phyloP scores from a whole-genome alignment of 2,113 vertebrate species.

The Vicugna pacos region DNA sequence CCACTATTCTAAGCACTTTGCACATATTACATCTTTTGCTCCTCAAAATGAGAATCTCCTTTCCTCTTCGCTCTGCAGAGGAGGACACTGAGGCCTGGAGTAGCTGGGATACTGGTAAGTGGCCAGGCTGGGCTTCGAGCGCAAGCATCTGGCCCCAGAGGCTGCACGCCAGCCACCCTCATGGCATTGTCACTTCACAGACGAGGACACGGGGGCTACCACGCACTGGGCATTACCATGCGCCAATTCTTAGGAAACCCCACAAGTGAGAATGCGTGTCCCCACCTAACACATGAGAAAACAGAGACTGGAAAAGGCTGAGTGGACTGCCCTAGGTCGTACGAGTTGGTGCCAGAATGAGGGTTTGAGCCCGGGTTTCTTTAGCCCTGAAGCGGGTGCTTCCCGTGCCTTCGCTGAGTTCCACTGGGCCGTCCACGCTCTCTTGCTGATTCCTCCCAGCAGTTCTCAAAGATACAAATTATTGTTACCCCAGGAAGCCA shows the following conservation, averaged over 20 bases:
- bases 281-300: no score
- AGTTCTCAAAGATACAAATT: not conserved
- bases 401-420: no score
- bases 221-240: no score
- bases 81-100: not conserved
- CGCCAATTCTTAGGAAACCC: no score
- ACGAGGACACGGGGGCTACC: no score
- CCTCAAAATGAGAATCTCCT: not conserved
- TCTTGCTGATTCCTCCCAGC: not conserved
- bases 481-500: not conserved
- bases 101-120: not conserved
- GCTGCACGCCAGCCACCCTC: accelerated
- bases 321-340: no score
- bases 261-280: no score
- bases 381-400: no score
- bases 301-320: no score
- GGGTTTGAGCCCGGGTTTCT: no score
- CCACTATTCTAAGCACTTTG: not conserved
- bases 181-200: no score
- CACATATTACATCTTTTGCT: not conserved
- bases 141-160: not conserved
- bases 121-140: not conserved
- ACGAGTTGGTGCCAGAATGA: no score
- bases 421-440: not conserved
- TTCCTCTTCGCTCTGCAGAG: not conserved